Conservation (phyloP, 2,113 vertebrate species). For the Ia io region DNA sequence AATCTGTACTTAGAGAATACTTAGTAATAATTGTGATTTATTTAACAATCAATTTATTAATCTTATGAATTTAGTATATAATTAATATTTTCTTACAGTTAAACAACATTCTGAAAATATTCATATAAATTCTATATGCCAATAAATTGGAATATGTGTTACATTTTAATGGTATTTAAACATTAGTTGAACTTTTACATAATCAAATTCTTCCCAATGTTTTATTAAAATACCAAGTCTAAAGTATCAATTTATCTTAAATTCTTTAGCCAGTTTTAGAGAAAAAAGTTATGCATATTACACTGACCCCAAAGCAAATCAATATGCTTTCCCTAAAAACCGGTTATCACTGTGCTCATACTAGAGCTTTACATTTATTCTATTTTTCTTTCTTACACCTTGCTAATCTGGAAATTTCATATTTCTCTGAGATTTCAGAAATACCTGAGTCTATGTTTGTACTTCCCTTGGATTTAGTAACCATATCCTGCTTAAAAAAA, state of each 20-base stretch:
- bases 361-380: neutral
- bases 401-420: neutral
- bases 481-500: neutral
- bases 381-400: neutral
- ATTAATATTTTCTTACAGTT: neutral
- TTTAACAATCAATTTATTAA: conserved; percentile 2
- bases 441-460: neutral
- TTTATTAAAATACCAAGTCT: neutral
- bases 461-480: neutral
- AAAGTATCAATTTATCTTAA: neutral
- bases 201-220: neutral
- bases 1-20: conserved; percentile 1
- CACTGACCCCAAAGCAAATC: neutral
- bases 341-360: neutral
- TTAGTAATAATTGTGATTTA: conserved; percentile 9
- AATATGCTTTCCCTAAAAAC: neutral
- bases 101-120: neutral
- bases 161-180: neutral
- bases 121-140: neutral
- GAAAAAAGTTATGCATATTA: neutral
- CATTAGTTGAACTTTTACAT: neutral
- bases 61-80: neutral
- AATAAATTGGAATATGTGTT: neutral
- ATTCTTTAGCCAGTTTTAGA: neutral
- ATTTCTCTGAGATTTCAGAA: neutral